Evolutionary conservation across 2,113 vertebrate genomes (phyloP), one percentile per base, ranked within the genome.

Genomic region (Macrotus californicus): DNA sequence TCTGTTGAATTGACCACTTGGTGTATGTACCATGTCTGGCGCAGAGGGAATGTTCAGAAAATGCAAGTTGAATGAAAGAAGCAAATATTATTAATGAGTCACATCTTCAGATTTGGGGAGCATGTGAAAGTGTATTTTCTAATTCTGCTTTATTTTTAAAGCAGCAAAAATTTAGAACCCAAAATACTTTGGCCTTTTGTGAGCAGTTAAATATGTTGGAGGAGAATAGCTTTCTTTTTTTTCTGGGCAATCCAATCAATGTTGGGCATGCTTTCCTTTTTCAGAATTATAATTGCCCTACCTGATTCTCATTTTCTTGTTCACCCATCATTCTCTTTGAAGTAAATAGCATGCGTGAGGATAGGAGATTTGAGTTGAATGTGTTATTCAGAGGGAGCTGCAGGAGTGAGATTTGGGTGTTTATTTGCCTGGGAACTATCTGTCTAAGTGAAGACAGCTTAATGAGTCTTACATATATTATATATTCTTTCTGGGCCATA

Each of bases 361-460:
- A 66, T 43, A 39, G 91, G 91, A 95, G 86, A 93, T 93, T 92
- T 70, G 79, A 91, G 93, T 70, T 93, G 91, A 95, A 94, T 92
- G 46, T 91, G 76, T 85, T 96, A 72, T 95, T 96, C 69, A 93
- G 88, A 94, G 82, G 70, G 52, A 95, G 86, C 96, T 96, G 92
- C 92, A 87, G 61, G 79, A 92, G 13, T 61, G 79, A 97, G 96
- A 97, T 97, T 95, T 87, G 93, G 86, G 50, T 96, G 79, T 97
- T 97, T 97, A 97, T 96, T 96, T 97, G 92, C 86, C 97, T 97
- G 94, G 92, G 93, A 97, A 97, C 77, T 91, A 91, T 95, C 95
- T 87, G 95, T 84, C 92, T 70, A 94, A 91, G 93, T 96, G 86
- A 97, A 95, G 94, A 96, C 91, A 94, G 96, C 91, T 97, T 96